Evolutionary conservation across 2,888 invertebrate genomes (phyloP), one percentile per base, ranked within the genome.

Genomic region (Euzetes globulus): DNA sequence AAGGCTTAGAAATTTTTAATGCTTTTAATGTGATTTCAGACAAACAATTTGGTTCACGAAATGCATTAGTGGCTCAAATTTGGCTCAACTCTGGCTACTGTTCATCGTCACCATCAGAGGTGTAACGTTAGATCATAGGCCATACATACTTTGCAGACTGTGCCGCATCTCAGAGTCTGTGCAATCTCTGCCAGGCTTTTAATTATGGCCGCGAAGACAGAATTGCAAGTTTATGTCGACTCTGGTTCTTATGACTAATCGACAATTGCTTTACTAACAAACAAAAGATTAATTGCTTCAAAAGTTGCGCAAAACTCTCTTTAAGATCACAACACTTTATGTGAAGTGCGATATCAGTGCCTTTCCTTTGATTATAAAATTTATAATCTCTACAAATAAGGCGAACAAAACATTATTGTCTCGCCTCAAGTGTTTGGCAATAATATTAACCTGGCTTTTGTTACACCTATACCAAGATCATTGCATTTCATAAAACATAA

Each of bases 81-180:
- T 19, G 63, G 27, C 33, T 63, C n/a, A 63, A 63, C 37, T 68
- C 45, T 41, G 68, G 68, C 68, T 68, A 68, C 68, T 68, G 68
- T 68, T 68, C 45, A 3, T 68, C 45, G 68, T 68, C 68, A 68
- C 68, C 63, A 45, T 68, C 25, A 45, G 37, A 41, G 68, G 68
- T 68, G 68, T 68, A 63, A 63, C 63, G 63, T 63, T 63, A 68
- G 68, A 68, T 37, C 68, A 68, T 22, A 68, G 68, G 68, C 68
- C 68, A 68, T 68, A 60, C 60, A 60, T 22, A 5, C 33, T 29
- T 9, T 17, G 33, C 25, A 55, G 55, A 6, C 55, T 7, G 55
- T 6, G 22, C 63, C 63, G 29, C 5, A 7, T 13, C 25, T 33
- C 22, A 19, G n/a, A 68, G 45, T 68, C 68, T 68, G 68, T 68